Base-by-base conservation (phyloP, 1,140 invertebrate genomes). In the Drosophila chauvacae region DNA sequence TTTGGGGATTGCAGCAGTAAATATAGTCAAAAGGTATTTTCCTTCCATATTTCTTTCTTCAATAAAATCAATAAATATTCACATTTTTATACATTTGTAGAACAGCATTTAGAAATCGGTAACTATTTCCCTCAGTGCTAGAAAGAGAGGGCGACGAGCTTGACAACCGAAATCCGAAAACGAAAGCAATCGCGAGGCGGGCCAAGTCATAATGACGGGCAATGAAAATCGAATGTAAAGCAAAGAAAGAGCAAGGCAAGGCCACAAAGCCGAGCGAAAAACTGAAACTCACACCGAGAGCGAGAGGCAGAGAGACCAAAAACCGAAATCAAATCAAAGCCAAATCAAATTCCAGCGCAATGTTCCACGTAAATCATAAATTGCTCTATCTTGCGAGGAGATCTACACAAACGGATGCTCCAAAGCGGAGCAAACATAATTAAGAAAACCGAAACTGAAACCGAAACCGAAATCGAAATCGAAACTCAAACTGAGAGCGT, bases 301-400 rank as follows among this genome's bases (percentile, higher is more conserved):
- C 11, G 35, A 39, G 33, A 39, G 33, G 11, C 9, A 23, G 42
- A 61, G 30, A 33, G 45, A 26, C 18, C 42, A 13, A 35, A 42
- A 74, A 75, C 39, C 30, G 18, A 75, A 75, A 63, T 59, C 60
- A 77, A 77, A 80, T 83, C 79, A 85, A 81, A 81, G 61, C 39
- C 48, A 72, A 72, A 72, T 72, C 70, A 72, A 72, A 72, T 72
- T 71, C 70, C 80, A 71, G 76, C 68, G 77, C 85, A 88, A 88
- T 88, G 84, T 88, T 78, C 77, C 80, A 88, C 84, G 84, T 88
- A 88, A 88, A 88, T 88, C 84, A 88, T 88, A 88, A 88, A 88
- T 90, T 77, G 63, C 37, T 70, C 61, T 90, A 88, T 88, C 84
- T 68, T 45, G 72, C 62, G 69, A 71, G 80, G 77, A 90, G 84